Evolutionary conservation across 2,888 invertebrate genomes (phyloP).

Genomic region (Criorhina ranunculi): DNA sequence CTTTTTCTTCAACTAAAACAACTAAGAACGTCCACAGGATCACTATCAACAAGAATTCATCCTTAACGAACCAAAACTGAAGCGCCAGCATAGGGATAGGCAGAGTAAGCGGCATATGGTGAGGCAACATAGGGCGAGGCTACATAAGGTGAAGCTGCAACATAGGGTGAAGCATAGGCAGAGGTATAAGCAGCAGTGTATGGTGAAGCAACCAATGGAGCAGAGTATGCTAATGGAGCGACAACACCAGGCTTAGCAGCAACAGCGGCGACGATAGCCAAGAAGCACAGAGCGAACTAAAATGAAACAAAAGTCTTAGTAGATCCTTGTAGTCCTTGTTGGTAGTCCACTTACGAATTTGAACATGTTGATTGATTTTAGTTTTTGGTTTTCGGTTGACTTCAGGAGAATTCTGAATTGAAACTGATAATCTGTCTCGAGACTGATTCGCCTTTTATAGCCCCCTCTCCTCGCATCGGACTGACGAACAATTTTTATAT

Average conservation of each 20-base stretch:
- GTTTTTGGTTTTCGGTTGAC: constrained; percentile 44
- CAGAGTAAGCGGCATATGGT: constrained; percentile 70
- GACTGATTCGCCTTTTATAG: constrained; percentile 48
- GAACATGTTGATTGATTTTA: constrained; percentile 64
- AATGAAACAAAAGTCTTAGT: not conserved
- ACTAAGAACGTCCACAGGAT: constrained; percentile 28
- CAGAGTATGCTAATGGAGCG: constrained; percentile 63
- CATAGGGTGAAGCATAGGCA: constrained; percentile 52
- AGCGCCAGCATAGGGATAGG: constrained; percentile 66
- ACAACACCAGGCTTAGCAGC: constrained; percentile 67
- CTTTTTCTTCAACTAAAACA: constrained; percentile 22
- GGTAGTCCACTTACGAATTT: constrained; percentile 62
- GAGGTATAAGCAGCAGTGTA: constrained; percentile 60
- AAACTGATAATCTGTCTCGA: constrained; percentile 52
- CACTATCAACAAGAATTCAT: too few relatives aligned
- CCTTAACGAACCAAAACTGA: constrained; percentile 66
- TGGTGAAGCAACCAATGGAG: constrained; percentile 63
- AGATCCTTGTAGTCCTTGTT: not conserved
- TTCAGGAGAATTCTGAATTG: constrained; percentile 53
- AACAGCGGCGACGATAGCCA: constrained; percentile 64
- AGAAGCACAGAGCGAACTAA: constrained; percentile 65
- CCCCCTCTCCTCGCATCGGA: not conserved
- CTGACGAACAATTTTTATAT: constrained; percentile 14
- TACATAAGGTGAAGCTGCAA: constrained; percentile 55
- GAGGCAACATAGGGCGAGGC: constrained; percentile 62